phyloP scores from a whole-genome alignment of 2,797 vertebrate species.

The Menidia menidia region DNA sequence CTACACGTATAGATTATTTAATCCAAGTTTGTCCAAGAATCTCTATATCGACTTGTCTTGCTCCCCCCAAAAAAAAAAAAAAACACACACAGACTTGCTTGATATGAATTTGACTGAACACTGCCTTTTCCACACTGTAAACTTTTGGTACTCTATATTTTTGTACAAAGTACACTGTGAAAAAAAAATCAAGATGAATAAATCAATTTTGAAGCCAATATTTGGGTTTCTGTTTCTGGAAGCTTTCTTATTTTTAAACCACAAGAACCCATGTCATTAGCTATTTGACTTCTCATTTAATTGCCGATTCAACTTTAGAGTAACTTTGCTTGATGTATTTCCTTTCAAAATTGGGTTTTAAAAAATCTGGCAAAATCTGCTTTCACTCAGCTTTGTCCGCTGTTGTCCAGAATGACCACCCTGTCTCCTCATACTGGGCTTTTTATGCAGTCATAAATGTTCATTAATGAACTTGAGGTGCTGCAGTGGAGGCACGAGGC shows the following conservation, averaged over 20 bases:
- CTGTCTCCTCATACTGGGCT: not conserved
- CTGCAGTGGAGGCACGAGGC: not conserved
- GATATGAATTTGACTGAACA: conserved; percentile 71
- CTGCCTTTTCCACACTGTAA: conserved; percentile 90
- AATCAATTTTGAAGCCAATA: conserved; percentile 63
- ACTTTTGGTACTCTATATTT: conserved; percentile 88
- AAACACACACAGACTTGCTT: conserved; percentile 5
- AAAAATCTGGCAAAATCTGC: not conserved
- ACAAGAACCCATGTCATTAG: not conserved
- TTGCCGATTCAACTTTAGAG: not conserved
- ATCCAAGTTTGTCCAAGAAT: conserved; percentile 1
- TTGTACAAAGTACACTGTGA: conserved; percentile 86
- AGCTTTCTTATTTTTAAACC: not conserved
- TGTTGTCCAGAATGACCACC: too few species aligned
- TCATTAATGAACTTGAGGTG: not conserved
- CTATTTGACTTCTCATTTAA: not conserved
- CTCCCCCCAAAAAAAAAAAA: conserved; percentile 41
- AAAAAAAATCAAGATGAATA: conserved; percentile 76
- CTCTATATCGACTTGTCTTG: conserved; percentile 19
- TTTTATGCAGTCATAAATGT: conserved; percentile 6
- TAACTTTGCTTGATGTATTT: not conserved
- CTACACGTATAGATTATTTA: not conserved
- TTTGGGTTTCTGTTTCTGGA: not conserved
- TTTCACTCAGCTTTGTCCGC: too few species aligned
- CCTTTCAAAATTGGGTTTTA: not conserved